Evolutionary conservation across 2,113 vertebrate species (phyloP), one percentile per base, ranked within the genome.

Genomic region (Pimephales promelas): DNA sequence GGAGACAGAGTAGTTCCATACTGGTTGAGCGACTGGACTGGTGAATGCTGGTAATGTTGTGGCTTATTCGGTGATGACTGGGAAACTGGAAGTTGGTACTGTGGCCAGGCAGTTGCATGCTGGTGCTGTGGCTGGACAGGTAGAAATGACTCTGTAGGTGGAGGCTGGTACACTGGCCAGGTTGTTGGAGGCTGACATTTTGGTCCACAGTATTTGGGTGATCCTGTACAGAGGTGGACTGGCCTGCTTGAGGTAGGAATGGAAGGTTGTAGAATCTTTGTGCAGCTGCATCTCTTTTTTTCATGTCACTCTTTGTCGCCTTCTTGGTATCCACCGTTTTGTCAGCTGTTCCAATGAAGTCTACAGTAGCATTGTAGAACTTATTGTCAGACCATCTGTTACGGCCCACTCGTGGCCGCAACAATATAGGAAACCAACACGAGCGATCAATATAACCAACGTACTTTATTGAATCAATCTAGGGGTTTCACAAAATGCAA

Each of bases 301-400:
- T 66, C 62, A 66, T 66, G 62, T 66, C 28, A 5, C 34, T 66
- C 62, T 66, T 66, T 34, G 62, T 66, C 62, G 28, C 18, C 62
- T 66, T 66, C 28, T 66, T 66, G 62, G 62, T 66, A 66, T 66
- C 62, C 62, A 66, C 62, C 14, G 14, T 66, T 66, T 66, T 66
- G 62, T 66, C 62, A 66, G 26, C 62, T 66, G 28, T 66, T 66
- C 62, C 62, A 68, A 4, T 36, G 64, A 68, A 68, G 64, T 85
- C 47, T 61, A 85, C 84, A 74, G 68, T 75, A 36, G 78, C 84
- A 36, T 16, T 75, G 70, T 74, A 81, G 56, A 74, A 85, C 57
- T 85, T 85, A 52, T 74, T 81, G 56, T 85, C 79, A 56, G 59
- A 76, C 59, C 78, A 85, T n/a, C n/a, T n/a, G n/a, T n/a, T n/a